Conservation (phyloP, 1,140 invertebrate genomes). For the Eufriesea mexicana region DNA sequence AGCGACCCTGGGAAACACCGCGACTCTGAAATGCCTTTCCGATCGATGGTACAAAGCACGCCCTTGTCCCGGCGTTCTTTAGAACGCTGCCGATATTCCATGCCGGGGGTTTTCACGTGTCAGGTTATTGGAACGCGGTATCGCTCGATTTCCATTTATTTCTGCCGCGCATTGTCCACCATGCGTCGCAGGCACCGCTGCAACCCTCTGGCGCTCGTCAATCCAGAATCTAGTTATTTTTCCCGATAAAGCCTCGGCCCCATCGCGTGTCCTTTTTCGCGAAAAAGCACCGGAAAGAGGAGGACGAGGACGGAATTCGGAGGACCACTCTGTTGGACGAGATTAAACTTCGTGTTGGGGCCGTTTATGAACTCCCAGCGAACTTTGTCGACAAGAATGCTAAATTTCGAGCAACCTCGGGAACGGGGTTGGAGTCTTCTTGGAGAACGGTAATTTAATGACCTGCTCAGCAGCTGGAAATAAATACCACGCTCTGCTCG, state of each 20-base stretch:
- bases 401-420: not conserved
- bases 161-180: not conserved
- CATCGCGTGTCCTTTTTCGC: too few relatives aligned
- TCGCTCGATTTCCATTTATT: constrained; percentile 14
- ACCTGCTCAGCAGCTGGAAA: not conserved
- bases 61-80: not conserved
- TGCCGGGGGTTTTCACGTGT: not conserved
- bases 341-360: too few relatives aligned
- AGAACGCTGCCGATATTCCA: not conserved
- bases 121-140: constrained; percentile 1
- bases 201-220: not conserved
- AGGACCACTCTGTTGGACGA: too few relatives aligned
- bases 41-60: constrained; percentile 2
- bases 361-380: not conserved
- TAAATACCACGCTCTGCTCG: not conserved
- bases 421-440: not conserved
- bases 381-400: not conserved
- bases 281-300: too few relatives aligned
- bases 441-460: not conserved
- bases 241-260: not conserved
- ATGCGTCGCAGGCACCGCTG: too few relatives aligned
- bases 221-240: not conserved
- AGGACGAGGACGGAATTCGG: not conserved
- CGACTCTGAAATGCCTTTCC: not conserved
- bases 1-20: not conserved